These are phyloP conservation scores for Alentia gelatinosa DNA, from an alignment of 2,888 invertebrate genomes.

Conservation along the genomic window DNA sequence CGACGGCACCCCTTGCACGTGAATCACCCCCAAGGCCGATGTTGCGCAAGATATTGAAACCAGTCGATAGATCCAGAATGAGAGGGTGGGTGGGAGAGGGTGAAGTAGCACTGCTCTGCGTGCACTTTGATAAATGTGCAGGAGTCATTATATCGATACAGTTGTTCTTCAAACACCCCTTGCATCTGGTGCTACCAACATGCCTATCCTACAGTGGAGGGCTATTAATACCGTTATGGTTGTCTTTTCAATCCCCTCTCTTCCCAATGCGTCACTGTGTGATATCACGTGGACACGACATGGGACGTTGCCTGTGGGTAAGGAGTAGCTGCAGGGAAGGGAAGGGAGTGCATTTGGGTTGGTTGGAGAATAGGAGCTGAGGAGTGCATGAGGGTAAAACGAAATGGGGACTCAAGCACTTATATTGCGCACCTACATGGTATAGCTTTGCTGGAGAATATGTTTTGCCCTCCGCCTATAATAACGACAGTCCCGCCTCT, in stretches of 20 bases:
- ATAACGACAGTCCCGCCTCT: neutral
- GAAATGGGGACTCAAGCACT: no score
- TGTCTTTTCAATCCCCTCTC: neutral
- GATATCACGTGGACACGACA: neutral
- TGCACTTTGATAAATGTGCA: neutral
- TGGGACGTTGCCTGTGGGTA: neutral
- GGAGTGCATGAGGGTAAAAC: no score
- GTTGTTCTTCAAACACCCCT: neutral
- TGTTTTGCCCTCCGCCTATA: neutral
- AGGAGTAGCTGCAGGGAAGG: neutral
- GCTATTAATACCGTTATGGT: neutral
- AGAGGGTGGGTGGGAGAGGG: neutral
- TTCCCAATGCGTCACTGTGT: neutral
- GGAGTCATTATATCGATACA: conserved; percentile 4
- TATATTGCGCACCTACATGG: neutral
- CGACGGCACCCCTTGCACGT: neutral
- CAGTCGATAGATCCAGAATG: neutral
- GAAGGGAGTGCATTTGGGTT: neutral
- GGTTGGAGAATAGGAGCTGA: neutral
- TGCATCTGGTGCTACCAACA: neutral
- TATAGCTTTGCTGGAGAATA: neutral
- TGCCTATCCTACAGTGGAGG: neutral
- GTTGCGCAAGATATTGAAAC: neutral
- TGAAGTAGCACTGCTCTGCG: neutral
- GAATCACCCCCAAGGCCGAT: neutral